Evolutionary conservation across 2,113 vertebrate genomes (phyloP), one percentile per base, ranked within the genome.

Genomic region (Thalassoma bifasciatum): DNA sequence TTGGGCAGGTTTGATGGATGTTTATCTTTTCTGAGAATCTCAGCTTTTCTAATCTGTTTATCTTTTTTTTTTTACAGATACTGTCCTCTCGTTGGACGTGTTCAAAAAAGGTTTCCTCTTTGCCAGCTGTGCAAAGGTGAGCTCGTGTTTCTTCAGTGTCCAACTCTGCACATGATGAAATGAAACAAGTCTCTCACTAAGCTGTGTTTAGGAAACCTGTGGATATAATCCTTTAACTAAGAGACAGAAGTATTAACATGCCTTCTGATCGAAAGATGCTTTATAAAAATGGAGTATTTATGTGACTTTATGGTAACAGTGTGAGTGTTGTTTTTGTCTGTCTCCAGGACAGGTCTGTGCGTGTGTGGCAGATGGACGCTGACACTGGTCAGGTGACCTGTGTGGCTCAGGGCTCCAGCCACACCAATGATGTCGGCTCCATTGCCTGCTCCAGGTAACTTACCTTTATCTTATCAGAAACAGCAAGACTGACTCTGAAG

Each of bases 91-190:
- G 19, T 22, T 99, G 85, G 98, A 99, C 1, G 96, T 99, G 61
- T 98, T 98, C 91, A 95, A 89, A 44, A 98, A 96, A 62, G 96
- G 94, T 6, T 79, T 79, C 60, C 88, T 96, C 38, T 99, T 99
- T 14, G 95, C 93, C 57, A 99, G 96, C 90, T 96, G 96, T 80
- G 93, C 95, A 2, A 99, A 99, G 97, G 98, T 99, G 66, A 85
- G 70, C 23, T 0, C 6, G 16, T 1, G 2, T 24, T 30, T 47
- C 3, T 10, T 34, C 51, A 47, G 3, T 10, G 0, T 34, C 11
- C 9, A 36, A 49, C 36, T 5, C 49, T 16, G 24, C 38, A 52
- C 9, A 68, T 30, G 60, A 22, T 30, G 2, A 65, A 44, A 0
- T 9, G 7, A 49, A 36, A 19, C 16, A 44, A 5, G 42, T 7